Base-by-base conservation (phyloP, 2,113 vertebrate genomes). In the Apeltes quadracus region DNA sequence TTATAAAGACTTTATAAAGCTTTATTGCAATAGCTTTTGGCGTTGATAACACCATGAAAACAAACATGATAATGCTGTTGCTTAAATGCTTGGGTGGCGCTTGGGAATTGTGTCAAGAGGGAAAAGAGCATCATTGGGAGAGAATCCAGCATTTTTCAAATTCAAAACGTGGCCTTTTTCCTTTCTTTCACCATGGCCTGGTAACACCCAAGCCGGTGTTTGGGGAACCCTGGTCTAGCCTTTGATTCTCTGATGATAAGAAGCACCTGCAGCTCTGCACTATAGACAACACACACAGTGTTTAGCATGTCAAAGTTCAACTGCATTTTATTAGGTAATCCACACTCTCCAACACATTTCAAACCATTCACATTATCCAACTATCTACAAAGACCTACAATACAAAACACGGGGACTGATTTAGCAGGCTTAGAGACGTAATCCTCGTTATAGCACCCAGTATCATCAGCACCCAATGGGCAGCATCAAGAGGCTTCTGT, bases 221-320 rank as follows among this genome's bases (percentile, higher is more conserved):
- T 75, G 74, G 54, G 59, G 70, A 58, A 71, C 71, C 43, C 62
- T 46, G 62, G 64, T 84, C 64, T 46, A 69, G 59, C 58, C 72
- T 84, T 78, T 81, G 66, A 88, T 73, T 72, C 34, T 23, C 61
- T 81, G 43, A 12, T 88, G 69, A 78, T 84, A 87, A 79, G 58
- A 75, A 67, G 70, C 32, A 23, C 0, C 11, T 61, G 58, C 64
- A 65, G 41, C 76, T 73, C 16, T 16, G 36, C 63, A 46, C 39
- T 2, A 39, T 63, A 44, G 7, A 15, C 25, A 56, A 56, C 29
- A 57, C 48, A 64, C 32, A 67, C 1, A 29, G 12, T 8, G 3
- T 39, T 23, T 20, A 46, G 10, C 16, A 6, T 14, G 13, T 38
- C 20, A 18, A 43, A 67, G 0, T 39, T 16, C 25, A 38, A 14